Base-by-base conservation (phyloP, 2,888 invertebrate species). In the Agonopterix arenella region DNA sequence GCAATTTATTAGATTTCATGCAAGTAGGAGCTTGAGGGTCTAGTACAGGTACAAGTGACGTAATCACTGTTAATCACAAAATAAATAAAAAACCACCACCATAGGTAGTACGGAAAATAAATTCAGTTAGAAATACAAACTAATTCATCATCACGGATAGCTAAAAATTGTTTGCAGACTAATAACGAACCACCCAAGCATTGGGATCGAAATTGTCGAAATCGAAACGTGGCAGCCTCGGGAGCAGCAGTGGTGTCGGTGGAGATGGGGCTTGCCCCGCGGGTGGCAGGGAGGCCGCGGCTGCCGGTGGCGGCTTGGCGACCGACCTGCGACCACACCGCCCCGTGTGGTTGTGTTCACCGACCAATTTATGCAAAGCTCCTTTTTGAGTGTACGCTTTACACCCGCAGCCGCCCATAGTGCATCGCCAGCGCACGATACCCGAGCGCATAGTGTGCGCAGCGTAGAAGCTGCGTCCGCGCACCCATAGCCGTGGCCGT, bases 401-500 rank as follows among this genome's bases (percentile, higher is more conserved):
- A 64, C 88, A 89, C 28, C 85, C 85, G 57, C 88, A 89, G 45
- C 88, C 88, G 50, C 88, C 88, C 88, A 89, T 88, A 1, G 88
- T 89, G 65, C 88, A 89, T 0, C 88, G 80, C 88, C 88, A 88
- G 55, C 88, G 84, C 50, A 88, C 88, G 11, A 86, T 79, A 44
- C 88, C 88, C 7, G 88, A 89, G 45, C 88, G 81, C 88, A 89
- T 89, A 8, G 88, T 89, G 61, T 89, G 88, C 53, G 88, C 88
- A 49, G 86, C 86, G 69, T 89, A 89, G 66, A 89, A 89, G 58
- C 88, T 89, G 62, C 85, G 84, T 50, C 88, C 88, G 57, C 82
- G 79, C 58, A 88, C 86, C 88, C 88, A 88, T 44, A 89, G 70
- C 54, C 89, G 76, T 51, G 88, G 88, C 56, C 88, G 76, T 40